A percentile compares a stretch with the other conserved stretches of the same genome.
These are phyloP conservation scores for Brachylomia viminalis DNA, from an alignment of 2,888 invertebrate genomes.

Conservation along the genomic window DNA sequence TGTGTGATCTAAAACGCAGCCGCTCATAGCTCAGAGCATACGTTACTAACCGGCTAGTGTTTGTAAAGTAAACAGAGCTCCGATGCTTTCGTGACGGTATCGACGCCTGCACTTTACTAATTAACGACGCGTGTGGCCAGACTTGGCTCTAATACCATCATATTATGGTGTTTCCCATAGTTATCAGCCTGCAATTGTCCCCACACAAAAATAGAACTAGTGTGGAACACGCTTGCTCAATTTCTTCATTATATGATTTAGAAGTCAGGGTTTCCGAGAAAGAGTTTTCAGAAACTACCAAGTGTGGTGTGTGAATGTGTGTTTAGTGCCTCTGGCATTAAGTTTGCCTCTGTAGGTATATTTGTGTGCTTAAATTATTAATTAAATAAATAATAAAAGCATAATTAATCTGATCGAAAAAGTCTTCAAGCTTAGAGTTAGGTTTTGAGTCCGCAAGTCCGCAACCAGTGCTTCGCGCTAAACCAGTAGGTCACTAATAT, in stretches of 20 bases:
- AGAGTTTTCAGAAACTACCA: background rate
- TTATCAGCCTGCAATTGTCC: background rate
- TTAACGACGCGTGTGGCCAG: conserved; percentile 74
- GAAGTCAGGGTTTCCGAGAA: background rate
- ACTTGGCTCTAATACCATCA: conserved; percentile 26
- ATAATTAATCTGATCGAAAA: background rate
- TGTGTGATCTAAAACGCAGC: conserved; percentile 7
- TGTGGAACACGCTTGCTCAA: background rate
- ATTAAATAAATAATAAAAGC: no score
- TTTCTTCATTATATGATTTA: background rate
- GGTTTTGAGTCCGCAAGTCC: background rate
- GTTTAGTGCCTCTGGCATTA: no score
- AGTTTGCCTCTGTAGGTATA: no score
- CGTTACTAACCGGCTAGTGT: conserved; percentile 67
- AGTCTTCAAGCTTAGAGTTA: no score
- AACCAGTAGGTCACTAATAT: no score
- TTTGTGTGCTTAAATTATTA: no score
- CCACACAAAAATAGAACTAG: background rate
- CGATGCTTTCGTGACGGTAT: conserved; percentile 69
- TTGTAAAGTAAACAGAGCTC: conserved; percentile 74
- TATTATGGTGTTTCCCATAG: conserved; percentile 5
- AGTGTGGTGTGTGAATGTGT: no score
- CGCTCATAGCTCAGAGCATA: conserved; percentile 22
- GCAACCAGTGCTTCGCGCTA: background rate
- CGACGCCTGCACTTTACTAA: conserved; percentile 73